Base-by-base conservation (phyloP, 2,888 invertebrate genomes). In the Drosophila niveifrons region DNA sequence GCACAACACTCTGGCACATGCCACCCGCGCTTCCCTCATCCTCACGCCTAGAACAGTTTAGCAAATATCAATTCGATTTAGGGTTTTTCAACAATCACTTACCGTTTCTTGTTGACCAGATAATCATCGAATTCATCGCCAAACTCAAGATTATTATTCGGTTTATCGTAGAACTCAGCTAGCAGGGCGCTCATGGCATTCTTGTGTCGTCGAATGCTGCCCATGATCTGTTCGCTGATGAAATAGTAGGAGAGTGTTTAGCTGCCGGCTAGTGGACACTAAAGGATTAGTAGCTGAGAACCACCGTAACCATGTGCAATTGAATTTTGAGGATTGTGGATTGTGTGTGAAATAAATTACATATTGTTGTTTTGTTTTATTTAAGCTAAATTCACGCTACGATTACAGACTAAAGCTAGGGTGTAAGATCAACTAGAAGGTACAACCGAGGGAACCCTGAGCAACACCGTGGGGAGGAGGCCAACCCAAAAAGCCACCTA, bases 1-100 rank as follows among this genome's bases (percentile, higher is more conserved):
- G 95, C 41, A 97, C 95, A 2, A 95, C 94, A 56, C 96, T 96
- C 0, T 96, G 95, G 82, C 97, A 97, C 93, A 97, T 95, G 90
- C 95, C 96, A 0, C 96, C 96, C 4, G 93, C 92, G 11, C 93
- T 93, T 0, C 93, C 93, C 46, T 94, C 94, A 82, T 95, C 95
- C 13, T 94, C 94, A 59, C 95, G 94, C 75, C 95, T 95, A 84
- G 2, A 76, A 90, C 4, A 4, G 4, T 18, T 46, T 18, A 6
- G 0, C 2, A 6, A 6, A 6, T 0, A 47, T 47, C 23, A 36
- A 7, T 23, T 9, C 2, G 29, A 23, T 28, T 47, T 17, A 23
- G 6, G 6, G 0, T 23, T 23, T 6, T 6, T 23, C 36, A 23
- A 3, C 1, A 3, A 28, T 0, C 6, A 63, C 75, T 71, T 56